Base-by-base conservation (phyloP, 2,113 vertebrate species). In the Psilopsiagon aymara region DNA sequence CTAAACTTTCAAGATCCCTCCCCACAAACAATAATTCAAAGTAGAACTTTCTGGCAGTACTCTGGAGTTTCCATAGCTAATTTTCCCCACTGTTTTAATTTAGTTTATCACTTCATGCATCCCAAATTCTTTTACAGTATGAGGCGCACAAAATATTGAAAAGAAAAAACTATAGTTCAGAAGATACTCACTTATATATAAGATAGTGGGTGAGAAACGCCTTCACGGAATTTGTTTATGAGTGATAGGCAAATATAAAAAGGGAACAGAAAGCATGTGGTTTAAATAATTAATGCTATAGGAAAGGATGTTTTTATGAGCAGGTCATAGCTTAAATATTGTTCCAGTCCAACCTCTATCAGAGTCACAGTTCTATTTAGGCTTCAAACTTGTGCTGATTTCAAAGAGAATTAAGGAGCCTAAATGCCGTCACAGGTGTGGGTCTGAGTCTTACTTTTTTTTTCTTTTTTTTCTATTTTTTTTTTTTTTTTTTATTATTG, bases 341-440 rank as follows among this genome's bases (percentile, higher is more conserved):
- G 94, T 94, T 96, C 92, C 74, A 90, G 64, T 75, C 68, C 39
- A 55, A 46, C 14, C 59, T 90, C 71, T 74, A 71, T 37, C 15
- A 13, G 16, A 68, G 47, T 17, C 60, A 51, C 13, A 71, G 41
- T 47, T 64, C 43, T 57, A 6, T 33, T 78, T 84, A 71, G 35
- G 35, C 63, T 57, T 60, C 75, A 57, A 60, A 59, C 29, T 66
- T 51, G 23, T 43, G 68, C 11, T 29, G 63, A 35, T 87, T 96
- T 95, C 76, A 88, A 84, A 94, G 33, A 27, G 64, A 94, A 78
- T 84, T 90, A 41, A 41, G 23, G 23, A 86, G 13, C 76, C 59
- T 83, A 90, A 90, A 77, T 39, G 67, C 29, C 69, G 41, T 41
- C 85, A 57, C 29, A 92, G 47, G 41, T 68, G 37, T 25, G 29